These are phyloP conservation scores for Cyclina sinensis DNA, from an alignment of 1,140 invertebrate species.

Conservation along the genomic window DNA sequence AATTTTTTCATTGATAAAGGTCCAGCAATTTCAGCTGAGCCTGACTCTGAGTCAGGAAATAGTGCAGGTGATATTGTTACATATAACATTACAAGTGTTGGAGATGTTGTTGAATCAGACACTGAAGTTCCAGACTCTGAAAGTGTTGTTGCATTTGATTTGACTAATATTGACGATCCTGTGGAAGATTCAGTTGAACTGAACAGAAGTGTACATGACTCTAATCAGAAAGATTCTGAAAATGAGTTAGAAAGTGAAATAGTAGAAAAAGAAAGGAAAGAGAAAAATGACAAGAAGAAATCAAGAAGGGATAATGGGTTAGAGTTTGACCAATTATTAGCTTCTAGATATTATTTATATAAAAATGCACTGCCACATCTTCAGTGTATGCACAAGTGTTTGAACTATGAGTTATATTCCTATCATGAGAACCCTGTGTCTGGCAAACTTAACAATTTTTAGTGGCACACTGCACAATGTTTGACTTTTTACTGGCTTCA, in stretches of 20 bases:
- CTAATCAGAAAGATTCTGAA: background rate
- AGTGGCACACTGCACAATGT: too few species aligned
- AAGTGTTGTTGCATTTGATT: constrained; percentile 12
- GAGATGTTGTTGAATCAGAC: background rate
- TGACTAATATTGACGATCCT: constrained; percentile 18
- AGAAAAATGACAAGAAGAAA: constrained; percentile 4
- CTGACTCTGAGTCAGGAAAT: background rate
- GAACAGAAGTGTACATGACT: background rate
- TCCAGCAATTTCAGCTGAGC: too few species aligned
- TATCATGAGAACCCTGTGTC: too few species aligned
- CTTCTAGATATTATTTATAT: too few species aligned
- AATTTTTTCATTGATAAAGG: constrained; percentile 45
- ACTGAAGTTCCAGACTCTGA: background rate
- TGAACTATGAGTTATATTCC: too few species aligned
- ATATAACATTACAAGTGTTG: background rate
- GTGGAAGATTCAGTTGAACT: background rate
- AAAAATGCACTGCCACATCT: too few species aligned
- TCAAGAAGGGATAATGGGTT: background rate
- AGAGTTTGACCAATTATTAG: too few species aligned
- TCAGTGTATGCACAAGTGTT: too few species aligned
- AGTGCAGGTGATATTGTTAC: background rate
- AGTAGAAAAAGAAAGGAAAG: background rate
- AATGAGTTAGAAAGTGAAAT: background rate
- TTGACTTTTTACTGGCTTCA: too few species aligned
- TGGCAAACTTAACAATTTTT: too few species aligned